phyloP scores from a whole-genome alignment of 2,888 invertebrate species.

The Cremastinae sp. region DNA sequence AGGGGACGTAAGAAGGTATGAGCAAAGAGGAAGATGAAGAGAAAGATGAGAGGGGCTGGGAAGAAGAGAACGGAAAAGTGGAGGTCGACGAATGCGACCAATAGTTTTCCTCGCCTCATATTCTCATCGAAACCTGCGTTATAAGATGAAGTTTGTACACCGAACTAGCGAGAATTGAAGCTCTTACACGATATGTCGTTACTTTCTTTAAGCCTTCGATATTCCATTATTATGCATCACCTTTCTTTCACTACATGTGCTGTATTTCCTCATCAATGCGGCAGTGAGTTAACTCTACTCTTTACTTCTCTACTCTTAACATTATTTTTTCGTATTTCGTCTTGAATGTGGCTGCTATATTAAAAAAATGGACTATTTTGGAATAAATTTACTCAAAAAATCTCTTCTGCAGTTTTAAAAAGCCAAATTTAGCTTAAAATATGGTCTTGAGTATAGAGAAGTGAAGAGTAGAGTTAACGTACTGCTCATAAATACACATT shows the following conservation, averaged over 20 bases:
- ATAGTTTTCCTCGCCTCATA: conserved; percentile 47
- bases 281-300: no score
- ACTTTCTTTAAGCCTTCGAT: conserved; percentile 50
- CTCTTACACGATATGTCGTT: conserved; percentile 26
- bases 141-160: conserved; percentile 33
- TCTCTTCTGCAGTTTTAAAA: no score
- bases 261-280: not conserved
- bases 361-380: no score
- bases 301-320: no score
- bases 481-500: no score
- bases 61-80: not conserved
- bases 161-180: conserved; percentile 19
- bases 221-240: conserved; percentile 26
- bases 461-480: no score
- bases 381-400: no score
- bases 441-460: no score
- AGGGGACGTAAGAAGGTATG: conserved; percentile 22
- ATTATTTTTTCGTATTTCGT: no score
- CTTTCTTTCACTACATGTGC: conserved; percentile 25
- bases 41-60: not conserved
- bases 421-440: no score
- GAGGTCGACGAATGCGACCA: conserved; percentile 44
- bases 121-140: conserved; percentile 31
- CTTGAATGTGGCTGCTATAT: no score
- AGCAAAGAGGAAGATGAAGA: no score